phyloP scores from a whole-genome alignment of 2,797 vertebrate genomes.

The Chiroxiphia lanceolata region DNA sequence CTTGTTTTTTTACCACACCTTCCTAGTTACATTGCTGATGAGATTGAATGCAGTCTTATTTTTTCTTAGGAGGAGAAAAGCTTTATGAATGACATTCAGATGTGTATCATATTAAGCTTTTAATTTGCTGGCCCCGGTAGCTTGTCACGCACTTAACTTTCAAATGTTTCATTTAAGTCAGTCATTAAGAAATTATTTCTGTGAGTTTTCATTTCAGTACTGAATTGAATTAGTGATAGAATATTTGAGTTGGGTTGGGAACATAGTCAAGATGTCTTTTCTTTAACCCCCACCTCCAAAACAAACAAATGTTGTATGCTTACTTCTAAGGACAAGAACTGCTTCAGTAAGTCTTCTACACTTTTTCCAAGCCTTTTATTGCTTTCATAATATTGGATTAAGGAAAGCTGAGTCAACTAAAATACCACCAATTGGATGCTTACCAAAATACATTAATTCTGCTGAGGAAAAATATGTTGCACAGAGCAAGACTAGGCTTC shows the following conservation, averaged over 20 bases:
- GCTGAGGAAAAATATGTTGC: neutral
- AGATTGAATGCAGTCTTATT: neutral
- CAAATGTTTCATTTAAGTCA: neutral
- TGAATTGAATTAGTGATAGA: neutral
- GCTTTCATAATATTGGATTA: constrained; percentile 21
- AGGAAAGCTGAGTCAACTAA: constrained; percentile 23
- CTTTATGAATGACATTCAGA: neutral
- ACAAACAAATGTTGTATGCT: neutral
- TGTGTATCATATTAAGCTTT: neutral
- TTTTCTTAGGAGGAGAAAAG: neutral
- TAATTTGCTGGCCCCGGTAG: neutral
- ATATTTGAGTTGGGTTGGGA: neutral
- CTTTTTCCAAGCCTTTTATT: neutral
- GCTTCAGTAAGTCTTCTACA: neutral
- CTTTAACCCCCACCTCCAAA: neutral
- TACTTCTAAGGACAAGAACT: neutral
- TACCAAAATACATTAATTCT: neutral
- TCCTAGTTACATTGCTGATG: neutral
- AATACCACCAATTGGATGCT: constrained; percentile 6
- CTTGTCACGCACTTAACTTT: neutral
- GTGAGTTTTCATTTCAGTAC: neutral
- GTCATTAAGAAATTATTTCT: neutral
- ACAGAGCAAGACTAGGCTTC: constrained; percentile 22
- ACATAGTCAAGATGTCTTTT: neutral
- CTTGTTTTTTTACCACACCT: neutral